A percentile compares a stretch with the other conserved stretches of the same genome.
phyloP scores from a whole-genome alignment of 2,113 vertebrate species.

The Numenius arquata region DNA sequence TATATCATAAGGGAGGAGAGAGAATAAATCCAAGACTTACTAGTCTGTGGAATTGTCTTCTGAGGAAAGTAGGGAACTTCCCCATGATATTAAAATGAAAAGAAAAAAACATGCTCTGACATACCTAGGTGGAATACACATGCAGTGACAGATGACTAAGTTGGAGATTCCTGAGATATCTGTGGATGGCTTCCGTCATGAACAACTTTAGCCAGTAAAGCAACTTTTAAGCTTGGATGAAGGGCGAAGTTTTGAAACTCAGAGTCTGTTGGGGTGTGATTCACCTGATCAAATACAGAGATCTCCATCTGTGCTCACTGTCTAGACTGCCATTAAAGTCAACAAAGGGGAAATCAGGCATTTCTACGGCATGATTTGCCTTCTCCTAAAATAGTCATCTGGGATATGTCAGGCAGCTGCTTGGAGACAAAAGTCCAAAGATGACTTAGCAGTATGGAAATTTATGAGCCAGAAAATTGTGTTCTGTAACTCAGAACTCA shows the following conservation, averaged over 20 bases:
- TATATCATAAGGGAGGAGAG: not conserved
- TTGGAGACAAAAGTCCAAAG: conserved; percentile 36
- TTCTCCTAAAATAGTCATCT: conserved; percentile 51
- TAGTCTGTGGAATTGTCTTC: not conserved
- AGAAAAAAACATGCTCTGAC: not conserved
- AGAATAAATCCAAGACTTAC: not conserved
- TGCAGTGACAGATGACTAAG: not conserved
- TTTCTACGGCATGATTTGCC: conserved; percentile 61
- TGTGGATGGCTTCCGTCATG: not conserved
- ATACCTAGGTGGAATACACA: not conserved
- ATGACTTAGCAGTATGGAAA: conserved; percentile 58
- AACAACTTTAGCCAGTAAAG: not conserved
- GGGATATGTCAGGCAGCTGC: conserved; percentile 49
- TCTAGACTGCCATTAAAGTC: conserved; percentile 59
- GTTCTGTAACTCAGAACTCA: conserved; percentile 13
- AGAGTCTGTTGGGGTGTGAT: conserved; percentile 28
- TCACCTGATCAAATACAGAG: conserved; percentile 56
- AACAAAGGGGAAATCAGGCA: conserved; percentile 47
- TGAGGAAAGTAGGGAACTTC: not conserved
- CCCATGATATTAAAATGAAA: not conserved
- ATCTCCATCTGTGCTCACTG: conserved; percentile 51
- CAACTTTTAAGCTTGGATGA: conserved; percentile 5
- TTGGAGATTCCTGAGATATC: not conserved
- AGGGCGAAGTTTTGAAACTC: conserved; percentile 39
- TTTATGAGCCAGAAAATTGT: conserved; percentile 27